Evolutionary conservation across 2,888 invertebrate species (phyloP), one percentile per base, ranked within the genome.

Genomic region (Trichopoda pennipes): DNA sequence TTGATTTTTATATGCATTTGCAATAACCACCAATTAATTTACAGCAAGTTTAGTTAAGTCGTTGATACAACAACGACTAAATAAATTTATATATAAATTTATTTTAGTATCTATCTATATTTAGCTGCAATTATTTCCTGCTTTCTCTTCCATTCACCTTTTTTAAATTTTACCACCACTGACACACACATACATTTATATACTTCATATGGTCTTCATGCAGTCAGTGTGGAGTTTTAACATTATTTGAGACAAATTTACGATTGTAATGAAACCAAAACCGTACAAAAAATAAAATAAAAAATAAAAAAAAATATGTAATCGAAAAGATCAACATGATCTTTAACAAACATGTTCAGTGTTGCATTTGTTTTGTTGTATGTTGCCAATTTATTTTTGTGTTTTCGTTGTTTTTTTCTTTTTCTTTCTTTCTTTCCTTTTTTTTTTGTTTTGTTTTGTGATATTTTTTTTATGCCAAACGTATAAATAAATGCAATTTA

Each of bases 131-230:
- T 63, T 81, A 77, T 77, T 81, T 81, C 81, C 81, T 81, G 77
- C 77, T 81, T 81, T 81, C 81, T 81, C 77, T 81, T 77, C 58
- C 73, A 79, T 79, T 79, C 79, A 79, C 73, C 72, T 73, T 79
- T 61, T 28, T 35, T 19, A 0, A 19, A 17, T 53, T 9, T 32
- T 47, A 17, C 51, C 10, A 28, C n/a, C 16, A 51, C 21, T 38
- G 28, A 14, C 19, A 49, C 2, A 66, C 38, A 64, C 17, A 72
- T n/a, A n/a, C 17, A 21, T 8, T n/a, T 16, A 23, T n/a, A 72
- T 49, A 42, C 12, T 14, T 8, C 19, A 44, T 16, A n/a, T 51
- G 8, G 2, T 51, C n/a, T 12, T 32, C n/a, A 4, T 32, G 17
- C 17, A 17, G 66, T 47, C 23, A 17, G 73, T 23, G 60, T 23